phyloP scores from a whole-genome alignment of 2,797 vertebrate genomes.

The Anas bernieri region DNA sequence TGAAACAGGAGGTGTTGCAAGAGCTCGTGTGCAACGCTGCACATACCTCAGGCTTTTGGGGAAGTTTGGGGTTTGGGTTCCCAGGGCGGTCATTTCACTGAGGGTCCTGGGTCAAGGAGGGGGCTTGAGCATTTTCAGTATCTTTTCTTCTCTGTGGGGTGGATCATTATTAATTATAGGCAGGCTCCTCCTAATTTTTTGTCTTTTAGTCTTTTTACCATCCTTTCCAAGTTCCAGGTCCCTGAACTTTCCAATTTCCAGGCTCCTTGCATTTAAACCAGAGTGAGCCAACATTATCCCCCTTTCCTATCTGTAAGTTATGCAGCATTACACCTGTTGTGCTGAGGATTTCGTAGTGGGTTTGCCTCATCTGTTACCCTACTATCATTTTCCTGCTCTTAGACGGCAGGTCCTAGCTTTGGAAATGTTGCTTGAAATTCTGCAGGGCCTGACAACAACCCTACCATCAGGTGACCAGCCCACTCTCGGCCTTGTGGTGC shows the following conservation, averaged over 20 bases:
- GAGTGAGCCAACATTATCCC: neutral
- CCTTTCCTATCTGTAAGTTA: neutral
- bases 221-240: neutral
- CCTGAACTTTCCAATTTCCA: neutral
- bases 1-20: slow-evolving; percentile 41
- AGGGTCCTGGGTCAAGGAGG: neutral
- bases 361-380: neutral
- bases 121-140: neutral
- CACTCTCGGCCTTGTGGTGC: neutral
- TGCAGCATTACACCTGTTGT: neutral
- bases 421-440: neutral
- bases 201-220: neutral
- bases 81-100: neutral
- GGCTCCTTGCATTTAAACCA: neutral
- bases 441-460: neutral
- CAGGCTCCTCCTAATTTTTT: neutral
- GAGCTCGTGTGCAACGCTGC: neutral
- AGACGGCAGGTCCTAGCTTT: neutral
- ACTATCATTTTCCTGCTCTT: neutral
- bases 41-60: neutral
- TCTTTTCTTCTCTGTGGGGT: neutral
- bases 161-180: neutral
- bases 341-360: neutral
- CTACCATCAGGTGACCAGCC: neutral
- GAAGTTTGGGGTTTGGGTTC: neutral